A percentile compares a stretch with the other conserved stretches of the same genome.
These are phyloP conservation scores for Pissodes strobi DNA, from an alignment of 1,140 invertebrate genomes.

Conservation along the genomic window DNA sequence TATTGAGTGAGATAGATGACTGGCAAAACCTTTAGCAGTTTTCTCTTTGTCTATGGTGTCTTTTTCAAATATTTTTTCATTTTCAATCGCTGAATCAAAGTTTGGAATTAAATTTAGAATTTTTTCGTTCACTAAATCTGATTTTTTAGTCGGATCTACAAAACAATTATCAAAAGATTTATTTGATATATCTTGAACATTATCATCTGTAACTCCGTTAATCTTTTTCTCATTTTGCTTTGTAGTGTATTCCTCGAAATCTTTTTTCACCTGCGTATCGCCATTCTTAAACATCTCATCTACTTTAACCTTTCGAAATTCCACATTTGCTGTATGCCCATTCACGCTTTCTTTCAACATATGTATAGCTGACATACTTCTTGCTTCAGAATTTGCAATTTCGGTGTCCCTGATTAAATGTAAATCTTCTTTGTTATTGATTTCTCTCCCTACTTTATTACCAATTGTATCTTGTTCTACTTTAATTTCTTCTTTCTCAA, in stretches of 20 bases:
- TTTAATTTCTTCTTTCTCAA: background rate
- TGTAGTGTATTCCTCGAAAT: conserved; percentile 4
- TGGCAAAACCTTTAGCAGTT: no score
- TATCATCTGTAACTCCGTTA: background rate
- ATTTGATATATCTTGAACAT: no score
- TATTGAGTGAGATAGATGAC: no score
- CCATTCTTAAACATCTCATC: conserved; percentile 13
- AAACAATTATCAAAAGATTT: no score
- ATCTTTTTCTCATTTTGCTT: background rate
- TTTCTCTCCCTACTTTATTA: background rate
- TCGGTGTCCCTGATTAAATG: no score
- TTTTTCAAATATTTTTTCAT: no score
- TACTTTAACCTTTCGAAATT: conserved; percentile 8
- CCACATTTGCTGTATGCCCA: conserved; percentile 1
- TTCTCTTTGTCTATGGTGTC: no score
- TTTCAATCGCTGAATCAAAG: no score
- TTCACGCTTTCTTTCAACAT: background rate
- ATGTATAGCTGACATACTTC: conserved; percentile 1
- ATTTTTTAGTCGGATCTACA: no score
- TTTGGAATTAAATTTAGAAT: no score
- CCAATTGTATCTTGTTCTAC: background rate
- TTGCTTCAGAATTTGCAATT: no score
- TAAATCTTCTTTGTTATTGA: background rate
- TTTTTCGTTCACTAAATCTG: no score
- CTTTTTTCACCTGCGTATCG: background rate